Base-by-base conservation (phyloP, 37 sponge, comb jelly and placozoan species). In the Aphrocallistes beatrix region DNA sequence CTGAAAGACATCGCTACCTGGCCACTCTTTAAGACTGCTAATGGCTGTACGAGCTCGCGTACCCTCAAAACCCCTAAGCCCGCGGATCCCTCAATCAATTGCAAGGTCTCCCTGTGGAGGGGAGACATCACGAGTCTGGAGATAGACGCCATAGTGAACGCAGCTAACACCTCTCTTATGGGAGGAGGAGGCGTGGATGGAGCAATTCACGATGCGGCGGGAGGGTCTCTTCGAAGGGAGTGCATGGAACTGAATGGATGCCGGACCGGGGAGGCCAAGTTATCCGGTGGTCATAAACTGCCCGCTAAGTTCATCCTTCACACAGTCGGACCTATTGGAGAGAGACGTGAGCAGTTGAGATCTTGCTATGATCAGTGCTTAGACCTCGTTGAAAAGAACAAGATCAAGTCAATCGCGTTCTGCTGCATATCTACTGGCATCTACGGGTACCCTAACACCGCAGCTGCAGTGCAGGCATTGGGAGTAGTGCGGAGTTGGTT, bases 171-270 rank as follows among this genome's bases (percentile, higher is more conserved):
- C 37, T 88, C 90, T 39, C 90, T 95, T 32, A 85, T 98, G 37
- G 96, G 96, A 85, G 96, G 99, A 34, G 99, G 99, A 36, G 94
- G 94, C 87, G 96, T 96, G 49, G 94, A 93, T 92, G 96, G 94
- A 23, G 91, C 93, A 47, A 93, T 96, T 25, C 96, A 96, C 82
- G 50, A 39, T 8, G 96, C 94, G 30, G 96, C 96, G 32, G 91
- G 94, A 0, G 6, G 39, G 6, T 81, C 84, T 0, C 90, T 96
- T 39, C 36, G 49, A 23, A 60, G 89, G 23, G 96, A 96, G 47
- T 96, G 96, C 81, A 25, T 0, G 0, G 86, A 51, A 3, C 83
- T 96, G 25, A 82, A 85, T 21, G 94, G 94, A 0, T 93, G 96
- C 50, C 38, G 34, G 0, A 81, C 94, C 1, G 96, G 96, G 1